Conservation (phyloP, 2,113 vertebrate genomes). For the Promerops cafer region DNA sequence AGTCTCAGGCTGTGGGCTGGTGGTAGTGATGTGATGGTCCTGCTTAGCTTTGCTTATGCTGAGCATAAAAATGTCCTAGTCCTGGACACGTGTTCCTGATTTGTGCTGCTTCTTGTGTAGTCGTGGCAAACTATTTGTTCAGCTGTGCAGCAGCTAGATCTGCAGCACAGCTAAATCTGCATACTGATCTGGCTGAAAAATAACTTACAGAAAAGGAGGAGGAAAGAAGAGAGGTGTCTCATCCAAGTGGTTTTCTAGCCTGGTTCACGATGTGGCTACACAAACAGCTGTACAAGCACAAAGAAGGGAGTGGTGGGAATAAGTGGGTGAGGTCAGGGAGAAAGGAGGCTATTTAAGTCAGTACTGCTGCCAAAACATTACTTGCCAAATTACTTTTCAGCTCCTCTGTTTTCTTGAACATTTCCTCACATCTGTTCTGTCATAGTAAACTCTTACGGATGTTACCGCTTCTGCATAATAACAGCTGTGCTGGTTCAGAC, state of each 20-base stretch:
- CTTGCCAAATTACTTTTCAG: constrained; percentile 38
- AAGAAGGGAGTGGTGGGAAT: constrained; percentile 42
- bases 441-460: not conserved
- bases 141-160: constrained; percentile 22
- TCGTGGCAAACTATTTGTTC: constrained; percentile 36
- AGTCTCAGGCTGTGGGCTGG: not conserved
- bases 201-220: not conserved
- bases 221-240: not conserved
- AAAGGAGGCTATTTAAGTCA: constrained; percentile 10
- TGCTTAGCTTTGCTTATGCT: not conserved
- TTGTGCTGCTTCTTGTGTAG: constrained; percentile 2
- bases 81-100: not conserved
- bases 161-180: constrained; percentile 1
- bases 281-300: constrained; percentile 41
- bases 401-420: constrained; percentile 14
- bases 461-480: not conserved
- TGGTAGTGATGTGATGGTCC: not conserved
- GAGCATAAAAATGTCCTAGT: not conserved
- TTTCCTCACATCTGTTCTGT: constrained; percentile 43
- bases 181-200: constrained; percentile 15
- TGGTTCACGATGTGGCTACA: not conserved
- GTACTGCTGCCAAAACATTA: not conserved
- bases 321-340: constrained; percentile 40
- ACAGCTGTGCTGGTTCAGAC: constrained; percentile 17
- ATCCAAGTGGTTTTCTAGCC: not conserved